These are phyloP conservation scores for Myrmophylax atrothorax DNA, from an alignment of 2,113 vertebrate genomes.

Conservation along the genomic window DNA sequence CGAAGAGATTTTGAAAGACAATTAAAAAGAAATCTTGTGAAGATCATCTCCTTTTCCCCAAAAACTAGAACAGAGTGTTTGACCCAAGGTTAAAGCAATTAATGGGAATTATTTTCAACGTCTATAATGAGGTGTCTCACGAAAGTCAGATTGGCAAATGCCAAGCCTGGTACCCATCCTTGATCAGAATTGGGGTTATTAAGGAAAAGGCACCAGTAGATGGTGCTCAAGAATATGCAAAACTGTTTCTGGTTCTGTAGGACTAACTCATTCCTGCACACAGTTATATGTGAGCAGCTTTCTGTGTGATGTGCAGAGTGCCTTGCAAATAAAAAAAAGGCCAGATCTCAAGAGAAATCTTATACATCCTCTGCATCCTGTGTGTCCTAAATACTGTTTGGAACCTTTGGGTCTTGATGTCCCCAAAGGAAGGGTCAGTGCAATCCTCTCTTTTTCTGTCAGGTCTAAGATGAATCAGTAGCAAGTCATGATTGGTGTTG, in stretches of 20 bases:
- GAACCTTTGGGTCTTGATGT: neutral
- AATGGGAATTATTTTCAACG: neutral
- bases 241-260: neutral
- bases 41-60: neutral
- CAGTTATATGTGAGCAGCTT: neutral
- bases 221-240: conserved; percentile 35
- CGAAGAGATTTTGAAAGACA: neutral
- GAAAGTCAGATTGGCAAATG: neutral
- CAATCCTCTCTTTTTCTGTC: conserved; percentile 27
- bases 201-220: neutral
- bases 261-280: neutral
- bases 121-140: neutral
- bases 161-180: neutral
- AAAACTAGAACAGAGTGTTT: neutral
- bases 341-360: neutral
- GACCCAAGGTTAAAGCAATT: neutral
- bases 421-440: neutral
- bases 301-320: neutral
- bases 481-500: neutral
- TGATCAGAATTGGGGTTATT: neutral
- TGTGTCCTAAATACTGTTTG: neutral
- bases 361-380: neutral
- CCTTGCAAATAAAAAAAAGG: neutral
- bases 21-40: neutral
- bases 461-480: conserved; percentile 32